Base-by-base conservation (phyloP, 2,888 invertebrate genomes). In the Aporophyla nigra region DNA sequence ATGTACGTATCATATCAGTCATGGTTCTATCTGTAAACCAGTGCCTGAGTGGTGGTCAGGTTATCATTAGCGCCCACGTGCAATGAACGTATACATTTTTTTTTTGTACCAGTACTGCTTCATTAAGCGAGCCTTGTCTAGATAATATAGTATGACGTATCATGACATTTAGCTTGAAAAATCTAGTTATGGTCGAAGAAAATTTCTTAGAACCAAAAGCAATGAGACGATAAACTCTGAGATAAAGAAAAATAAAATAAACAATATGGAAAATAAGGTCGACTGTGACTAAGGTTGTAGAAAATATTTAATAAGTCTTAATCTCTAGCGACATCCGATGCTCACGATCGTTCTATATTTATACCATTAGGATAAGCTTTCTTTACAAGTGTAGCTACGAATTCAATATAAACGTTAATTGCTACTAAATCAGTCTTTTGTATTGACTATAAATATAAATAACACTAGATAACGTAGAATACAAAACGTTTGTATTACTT, bases 261-360 rank as follows among this genome's bases (percentile, higher is more conserved):
- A 80, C 27, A 80, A 72, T 71, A 19, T 61, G 58, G 40, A 59
- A 51, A 79, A 63, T 24, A 66, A 81, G 67, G 58, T 63, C 65
- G 66, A 49, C 70, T 40, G 46, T 51, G 53, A 53, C 67, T 53
- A 62, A 68, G 75, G 66, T 71, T 33, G 67, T 61, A 62, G 65
- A 77, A 79, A 71, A 78, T 75, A 80, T 78, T 83, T 78, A 80
- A 77, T 79, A 73, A 72, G 63, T 58, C 51, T 69, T 89, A 86
- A 89, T 85, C 87, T 84, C 80, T n/a, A 61, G 63, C 72, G 54
- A 78, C 76, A 70, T 71, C 63, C 69, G 51, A 74, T 62, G 63
- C 80, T 78, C 87, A 88, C 87, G 87, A 80, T 76, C 72, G 70
- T 65, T 69, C 81, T 82, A 49, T 87, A 85, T 87, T 80, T 82